phyloP scores from a whole-genome alignment of 2,888 invertebrate genomes.

The Rhabditoides inermis region DNA sequence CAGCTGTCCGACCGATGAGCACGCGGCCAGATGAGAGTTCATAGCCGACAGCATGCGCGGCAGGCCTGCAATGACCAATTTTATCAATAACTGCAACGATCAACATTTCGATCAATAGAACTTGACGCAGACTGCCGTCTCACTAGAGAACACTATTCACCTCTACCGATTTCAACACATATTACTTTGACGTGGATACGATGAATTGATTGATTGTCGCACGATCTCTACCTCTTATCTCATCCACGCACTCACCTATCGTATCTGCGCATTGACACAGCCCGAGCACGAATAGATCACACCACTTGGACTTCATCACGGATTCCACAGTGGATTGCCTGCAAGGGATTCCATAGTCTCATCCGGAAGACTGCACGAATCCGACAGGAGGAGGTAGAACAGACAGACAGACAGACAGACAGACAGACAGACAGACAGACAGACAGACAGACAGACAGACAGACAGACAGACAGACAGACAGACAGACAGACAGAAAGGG shows the following conservation, averaged over 20 bases:
- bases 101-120: too few relatives aligned
- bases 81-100: too few relatives aligned
- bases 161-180: too few relatives aligned
- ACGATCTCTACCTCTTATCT: too few relatives aligned
- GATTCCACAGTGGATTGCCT: constrained; percentile 70
- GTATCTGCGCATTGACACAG: constrained; percentile 76
- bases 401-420: constrained; percentile 1
- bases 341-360: too few relatives aligned
- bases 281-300: constrained; percentile 80
- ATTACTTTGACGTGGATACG: too few relatives aligned
- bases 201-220: too few relatives aligned
- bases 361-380: too few relatives aligned
- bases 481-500: neutral
- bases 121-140: too few relatives aligned
- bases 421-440: neutral
- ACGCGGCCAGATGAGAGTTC: constrained; percentile 70
- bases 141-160: too few relatives aligned
- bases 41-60: constrained; percentile 70
- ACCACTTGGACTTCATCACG: constrained; percentile 79
- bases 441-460: constrained; percentile 1
- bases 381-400: neutral
- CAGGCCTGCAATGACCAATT: constrained; percentile 53
- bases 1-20: constrained; percentile 54
- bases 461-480: constrained; percentile 3
- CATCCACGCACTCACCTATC: neutral